These are phyloP conservation scores for Linyphia triangularis DNA, from an alignment of 2,888 invertebrate genomes.

Conservation along the genomic window DNA sequence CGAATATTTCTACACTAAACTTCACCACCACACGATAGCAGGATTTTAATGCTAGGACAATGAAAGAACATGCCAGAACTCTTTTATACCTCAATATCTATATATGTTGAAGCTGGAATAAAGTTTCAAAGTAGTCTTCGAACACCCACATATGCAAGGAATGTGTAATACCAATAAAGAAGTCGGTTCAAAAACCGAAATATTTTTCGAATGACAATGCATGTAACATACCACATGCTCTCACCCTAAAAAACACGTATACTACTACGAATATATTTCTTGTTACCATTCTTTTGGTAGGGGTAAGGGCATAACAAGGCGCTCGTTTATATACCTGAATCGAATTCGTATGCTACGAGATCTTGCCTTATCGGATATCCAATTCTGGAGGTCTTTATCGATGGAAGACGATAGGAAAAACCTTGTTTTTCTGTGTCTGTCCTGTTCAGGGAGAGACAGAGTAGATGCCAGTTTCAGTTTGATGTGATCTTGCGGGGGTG, in stretches of 20 bases:
- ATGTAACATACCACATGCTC: too few relatives aligned
- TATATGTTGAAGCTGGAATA: too few relatives aligned
- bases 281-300: constrained; percentile 2
- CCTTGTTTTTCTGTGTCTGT: constrained; percentile 46
- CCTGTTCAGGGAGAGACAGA: constrained; percentile 11
- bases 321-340: constrained; percentile 47
- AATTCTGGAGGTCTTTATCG: constrained; percentile 43
- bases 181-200: background rate
- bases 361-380: constrained; percentile 20
- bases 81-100: too few relatives aligned
- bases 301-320: constrained; percentile 4
- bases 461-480: constrained; percentile 8
- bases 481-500: background rate
- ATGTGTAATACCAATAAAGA: background rate
- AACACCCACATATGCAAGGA: too few relatives aligned
- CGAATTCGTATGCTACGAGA: constrained; percentile 38
- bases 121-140: too few relatives aligned
- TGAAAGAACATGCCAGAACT: too few relatives aligned
- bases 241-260: background rate
- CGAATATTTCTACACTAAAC: too few relatives aligned
- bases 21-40: too few relatives aligned
- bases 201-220: background rate
- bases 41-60: too few relatives aligned
- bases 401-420: constrained; percentile 13
- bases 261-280: constrained; percentile 2